Percentiles rank a stretch among this genome's conserved stretches.
Conservation (phyloP, 2,113 vertebrate species). For the Xenopus laevis region DNA sequence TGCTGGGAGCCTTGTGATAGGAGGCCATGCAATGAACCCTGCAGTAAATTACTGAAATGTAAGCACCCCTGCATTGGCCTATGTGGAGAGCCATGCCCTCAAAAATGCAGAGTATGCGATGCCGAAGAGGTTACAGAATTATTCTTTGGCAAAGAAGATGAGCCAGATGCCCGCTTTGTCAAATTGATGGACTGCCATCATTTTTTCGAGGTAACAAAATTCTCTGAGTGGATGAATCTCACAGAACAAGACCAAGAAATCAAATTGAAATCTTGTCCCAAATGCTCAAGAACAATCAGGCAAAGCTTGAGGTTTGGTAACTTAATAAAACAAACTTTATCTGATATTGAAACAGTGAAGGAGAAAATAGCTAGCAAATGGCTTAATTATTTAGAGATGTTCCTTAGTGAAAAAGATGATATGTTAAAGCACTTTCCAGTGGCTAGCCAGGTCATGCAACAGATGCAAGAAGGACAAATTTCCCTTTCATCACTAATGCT, state of each 20-base stretch:
- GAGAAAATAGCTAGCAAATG: conserved; percentile 22
- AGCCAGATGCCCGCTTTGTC: conserved; percentile 45
- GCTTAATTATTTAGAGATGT: conserved; percentile 18
- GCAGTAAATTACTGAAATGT: conserved; percentile 38
- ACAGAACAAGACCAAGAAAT: neutral
- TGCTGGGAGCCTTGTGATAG: conserved; percentile 50
- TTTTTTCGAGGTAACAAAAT: conserved; percentile 47
- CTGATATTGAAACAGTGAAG: conserved; percentile 45
- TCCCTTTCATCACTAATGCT: conserved; percentile 3
- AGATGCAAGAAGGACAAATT: conserved; percentile 1
- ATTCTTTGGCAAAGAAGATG: conserved; percentile 47
- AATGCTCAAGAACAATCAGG: conserved; percentile 44
- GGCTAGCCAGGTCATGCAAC: neutral
- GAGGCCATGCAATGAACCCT: conserved; percentile 40
- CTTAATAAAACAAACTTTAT: conserved; percentile 33
- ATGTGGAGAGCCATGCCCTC: conserved; percentile 52
- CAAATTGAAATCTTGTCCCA: conserved; percentile 47
- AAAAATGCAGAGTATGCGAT: conserved; percentile 49
- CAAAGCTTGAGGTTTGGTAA: conserved; percentile 43
- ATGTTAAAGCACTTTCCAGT: conserved; percentile 17
- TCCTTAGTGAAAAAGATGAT: conserved; percentile 16
- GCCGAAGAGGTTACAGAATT: conserved; percentile 45
- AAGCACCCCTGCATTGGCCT: conserved; percentile 49
- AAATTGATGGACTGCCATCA: conserved; percentile 49
- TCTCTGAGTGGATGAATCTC: conserved; percentile 46